Conservation (phyloP, 2,888 invertebrate genomes). For the Pyralis farinalis region DNA sequence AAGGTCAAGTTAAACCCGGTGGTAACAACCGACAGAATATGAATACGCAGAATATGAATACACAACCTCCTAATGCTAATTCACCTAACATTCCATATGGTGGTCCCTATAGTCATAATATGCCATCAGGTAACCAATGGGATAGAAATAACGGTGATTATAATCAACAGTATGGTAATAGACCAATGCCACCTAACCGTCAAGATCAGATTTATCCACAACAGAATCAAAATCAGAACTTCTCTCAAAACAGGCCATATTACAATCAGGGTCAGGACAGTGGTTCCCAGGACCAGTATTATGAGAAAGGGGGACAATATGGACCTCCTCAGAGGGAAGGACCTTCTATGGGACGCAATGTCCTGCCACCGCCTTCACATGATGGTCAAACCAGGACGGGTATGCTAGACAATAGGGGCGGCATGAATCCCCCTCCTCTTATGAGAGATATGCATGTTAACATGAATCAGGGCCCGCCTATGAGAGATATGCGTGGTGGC, state of each 20-base stretch:
- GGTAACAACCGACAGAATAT: not conserved
- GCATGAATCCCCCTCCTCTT: constrained; percentile 16
- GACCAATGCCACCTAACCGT: constrained; percentile 24
- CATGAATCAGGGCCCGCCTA: too few species aligned
- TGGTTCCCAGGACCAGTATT: constrained; percentile 33
- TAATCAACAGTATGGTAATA: constrained; percentile 32
- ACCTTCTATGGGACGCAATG: constrained; percentile 23
- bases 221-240: constrained; percentile 18
- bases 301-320: constrained; percentile 37
- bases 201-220: constrained; percentile 13
- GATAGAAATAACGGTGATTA: constrained; percentile 37
- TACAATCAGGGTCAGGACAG: constrained; percentile 28
- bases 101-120: constrained; percentile 18
- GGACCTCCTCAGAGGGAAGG: not conserved
- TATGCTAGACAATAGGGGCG: not conserved
- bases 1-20: constrained; percentile 26
- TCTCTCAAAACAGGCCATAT: constrained; percentile 29
- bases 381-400: not conserved
- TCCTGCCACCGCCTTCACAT: constrained; percentile 18
- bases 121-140: constrained; percentile 33
- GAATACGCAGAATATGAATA: not conserved
- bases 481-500: not conserved
- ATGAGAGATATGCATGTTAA: constrained; percentile 4
- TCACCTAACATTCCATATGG: constrained; percentile 15
- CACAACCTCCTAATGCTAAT: constrained; percentile 2